These are phyloP conservation scores for Trematomus bernacchii DNA, from an alignment of 2,797 vertebrate genomes.

Conservation along the genomic window DNA sequence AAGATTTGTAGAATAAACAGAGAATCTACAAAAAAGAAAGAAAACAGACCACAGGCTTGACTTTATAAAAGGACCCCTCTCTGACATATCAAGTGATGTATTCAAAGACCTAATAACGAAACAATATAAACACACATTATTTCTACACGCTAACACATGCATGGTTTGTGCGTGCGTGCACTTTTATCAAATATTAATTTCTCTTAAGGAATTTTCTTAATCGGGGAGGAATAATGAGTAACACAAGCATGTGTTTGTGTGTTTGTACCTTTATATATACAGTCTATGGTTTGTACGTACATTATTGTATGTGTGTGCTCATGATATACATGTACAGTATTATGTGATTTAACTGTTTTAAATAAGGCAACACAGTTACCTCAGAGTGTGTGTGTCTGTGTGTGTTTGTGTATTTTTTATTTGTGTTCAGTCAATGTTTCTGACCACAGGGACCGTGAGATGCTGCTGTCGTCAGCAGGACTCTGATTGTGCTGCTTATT, in stretches of 20 bases:
- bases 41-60: neutral
- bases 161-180: conserved; percentile 11
- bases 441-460: conserved; percentile 32
- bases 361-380: neutral
- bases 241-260: neutral
- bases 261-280: too few relatives aligned
- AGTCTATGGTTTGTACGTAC: conserved; percentile 10
- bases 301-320: neutral
- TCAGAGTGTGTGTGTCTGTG: neutral
- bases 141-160: conserved; percentile 9
- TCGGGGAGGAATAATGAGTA: conserved; percentile 7
- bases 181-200: conserved; percentile 59
- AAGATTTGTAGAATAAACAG: conserved; percentile 2
- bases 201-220: conserved; percentile 39
- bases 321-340: conserved; percentile 4
- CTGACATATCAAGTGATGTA: neutral
- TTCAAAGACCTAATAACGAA: conserved; percentile 9
- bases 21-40: neutral
- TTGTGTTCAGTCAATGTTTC: neutral
- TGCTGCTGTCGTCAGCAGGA: conserved; percentile 30
- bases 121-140: conserved; percentile 1
- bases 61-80: conserved; percentile 5
- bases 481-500: conserved; percentile 59
- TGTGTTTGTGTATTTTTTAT: conserved; percentile 8
- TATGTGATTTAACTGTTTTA: conserved; percentile 16